Evolutionary conservation across 2,888 invertebrate genomes (phyloP), one percentile per base, ranked within the genome.

Genomic region (Hymenopus coronatus): DNA sequence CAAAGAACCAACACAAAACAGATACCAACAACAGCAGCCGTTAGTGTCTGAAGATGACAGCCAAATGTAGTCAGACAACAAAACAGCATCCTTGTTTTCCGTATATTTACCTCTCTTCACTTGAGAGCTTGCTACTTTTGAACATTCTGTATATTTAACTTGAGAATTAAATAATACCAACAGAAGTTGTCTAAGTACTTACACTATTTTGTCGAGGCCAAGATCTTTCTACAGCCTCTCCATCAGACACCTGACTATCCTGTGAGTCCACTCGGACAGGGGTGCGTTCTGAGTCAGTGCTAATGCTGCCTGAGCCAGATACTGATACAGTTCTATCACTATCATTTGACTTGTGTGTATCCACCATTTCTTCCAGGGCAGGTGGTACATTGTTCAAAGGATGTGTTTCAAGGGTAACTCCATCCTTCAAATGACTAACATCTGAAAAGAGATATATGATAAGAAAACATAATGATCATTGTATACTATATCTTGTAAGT

Each of bases 171-270:
- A 12, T 2, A 40, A 40, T 40, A 40, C 40, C 12, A 33, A 40
- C 1, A 12, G 12, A 40, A 12, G 6, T 40, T 40, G 12, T 40
- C 40, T 25, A 2, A 20, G 25, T 33, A 88, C 96, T 94, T 93
- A 96, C 96, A 91, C 97, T 97, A 92, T 97, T 97, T 93, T 97
- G 97, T 33, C 97, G 93, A 4, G 97, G 97, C 97, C 97, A 97
- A 89, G 94, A 91, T 87, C 92, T 91, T 84, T 92, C 92, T 28
- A 91, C 91, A 14, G 93, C 94, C 92, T 96, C 96, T 14, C 95
- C 94, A 91, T 96, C 96, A 12, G 96, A 95, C 84, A 96, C 96
- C 92, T 97, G 97, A 92, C 96, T 96, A 92, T 98, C 97, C 92
- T 97, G 97, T n/a, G 96, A 97, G 92, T 97, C 97, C 7, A 97